Base-by-base conservation (phyloP, 2,113 vertebrate species). In the Saccopteryx bilineata region DNA sequence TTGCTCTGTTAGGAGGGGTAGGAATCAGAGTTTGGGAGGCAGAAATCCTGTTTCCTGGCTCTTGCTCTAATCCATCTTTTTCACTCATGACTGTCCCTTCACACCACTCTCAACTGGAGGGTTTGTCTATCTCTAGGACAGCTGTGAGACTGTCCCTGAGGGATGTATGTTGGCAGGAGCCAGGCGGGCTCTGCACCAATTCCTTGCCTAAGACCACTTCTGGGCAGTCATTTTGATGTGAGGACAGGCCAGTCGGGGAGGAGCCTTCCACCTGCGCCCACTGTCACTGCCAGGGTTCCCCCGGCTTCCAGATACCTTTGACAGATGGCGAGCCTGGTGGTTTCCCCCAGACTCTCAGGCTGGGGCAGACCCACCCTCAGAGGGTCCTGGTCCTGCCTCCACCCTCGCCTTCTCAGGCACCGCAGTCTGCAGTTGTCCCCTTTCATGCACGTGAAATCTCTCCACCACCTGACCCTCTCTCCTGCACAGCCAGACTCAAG, bases 21-120 rank as follows among this genome's bases (percentile, higher is more conserved):
- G 24, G n/a, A 80, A 66, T 61, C 56, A n/a, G 71, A 81, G 50
- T 23, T 56, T 9, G 58, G 69, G 65, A 52, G 71, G 28, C 50
- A 23, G 31, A 10, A 69, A 63, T 82, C 50, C 65, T 52, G 46
- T 85, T 69, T 93, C 79, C 81, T 75, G 56, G 26, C 63, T 86
- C 61, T 75, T 92, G n/a, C 19, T 69, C 82, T n/a, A 85, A 78
- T 63, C 79, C 14, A 5, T 31, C 31, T 86, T 90, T 66, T 39
- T 39, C 48, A 24, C 72, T 92, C 26, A 61, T 91, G 75, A 48
- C 48, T 52, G 19, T 48, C 72, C 50, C 39, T 93, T 89, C 23
- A n/a, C 39, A 39, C 61, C 63, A 24, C 58, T 94, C 87, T 93
- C 52, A 94, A 10, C 52, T 7, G 26, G 74, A 82, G 89, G 14